Evolutionary conservation across 2,113 vertebrate species (phyloP).

Genomic region (Eubucco bourcierii): DNA sequence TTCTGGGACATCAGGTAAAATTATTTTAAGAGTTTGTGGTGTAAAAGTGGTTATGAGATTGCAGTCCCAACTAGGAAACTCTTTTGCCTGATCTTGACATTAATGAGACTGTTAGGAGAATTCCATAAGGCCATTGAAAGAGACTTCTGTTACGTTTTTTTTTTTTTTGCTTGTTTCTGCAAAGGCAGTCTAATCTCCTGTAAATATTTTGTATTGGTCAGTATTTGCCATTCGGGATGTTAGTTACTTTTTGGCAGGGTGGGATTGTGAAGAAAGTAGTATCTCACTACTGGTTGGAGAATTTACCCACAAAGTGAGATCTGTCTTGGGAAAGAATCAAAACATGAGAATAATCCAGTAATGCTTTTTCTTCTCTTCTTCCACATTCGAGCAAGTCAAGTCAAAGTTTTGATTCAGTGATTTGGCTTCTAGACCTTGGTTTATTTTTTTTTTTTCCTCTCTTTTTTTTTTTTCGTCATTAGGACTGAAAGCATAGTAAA

Average conservation of each 20-base stretch:
- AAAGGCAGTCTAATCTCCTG: background rate
- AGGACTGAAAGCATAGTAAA: conserved; percentile 90
- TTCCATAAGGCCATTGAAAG: background rate
- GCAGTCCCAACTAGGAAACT: background rate
- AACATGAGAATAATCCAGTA: background rate
- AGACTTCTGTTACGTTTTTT: background rate
- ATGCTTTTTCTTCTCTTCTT: background rate
- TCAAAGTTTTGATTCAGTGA: background rate
- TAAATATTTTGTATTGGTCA: background rate
- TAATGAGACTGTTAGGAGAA: background rate
- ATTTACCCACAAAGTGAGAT: background rate
- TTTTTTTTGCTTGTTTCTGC: background rate
- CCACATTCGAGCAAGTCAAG: background rate
- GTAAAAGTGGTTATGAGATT: background rate
- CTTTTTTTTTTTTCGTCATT: background rate
- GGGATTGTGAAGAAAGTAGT: background rate
- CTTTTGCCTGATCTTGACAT: background rate
- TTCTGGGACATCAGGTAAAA: conserved; percentile 98
- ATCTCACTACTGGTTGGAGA: background rate
- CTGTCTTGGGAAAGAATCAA: background rate
- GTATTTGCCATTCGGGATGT: background rate
- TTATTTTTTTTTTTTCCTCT: background rate
- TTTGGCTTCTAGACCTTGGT: background rate
- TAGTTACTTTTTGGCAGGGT: background rate
- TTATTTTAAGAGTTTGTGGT: background rate